Base-by-base conservation (phyloP, 2,797 vertebrate genomes). In the Poecilia wingei region DNA sequence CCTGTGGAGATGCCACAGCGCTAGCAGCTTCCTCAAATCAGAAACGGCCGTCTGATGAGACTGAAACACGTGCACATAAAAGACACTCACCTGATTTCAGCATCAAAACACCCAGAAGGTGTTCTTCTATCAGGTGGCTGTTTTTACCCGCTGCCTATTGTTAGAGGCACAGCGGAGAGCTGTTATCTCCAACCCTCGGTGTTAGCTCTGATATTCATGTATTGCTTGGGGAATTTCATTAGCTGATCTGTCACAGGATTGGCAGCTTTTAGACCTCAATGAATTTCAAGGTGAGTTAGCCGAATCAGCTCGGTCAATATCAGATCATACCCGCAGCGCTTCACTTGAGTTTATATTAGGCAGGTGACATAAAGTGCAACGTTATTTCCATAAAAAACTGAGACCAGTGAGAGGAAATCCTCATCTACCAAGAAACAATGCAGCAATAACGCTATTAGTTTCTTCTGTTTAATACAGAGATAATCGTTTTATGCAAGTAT, bases 31-130 rank as follows among this genome's bases (percentile, higher is more conserved):
- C 85, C 81, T 87, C 82, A 47, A 91, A 86, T 87, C 91, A 88
- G 77, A 82, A 87, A 88, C 84, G 83, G 79, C 57, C 72, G 80
- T 86, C 70, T 87, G 91, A 91, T 88, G 89, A 91, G 87, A 81
- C 75, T 70, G 83, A 82, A 85, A 87, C 83, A 81, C 64, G 51
- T 82, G 76, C 66, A 59, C 53, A 79, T 51, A 74, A 64, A 78
- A 87, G 72, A 78, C 76, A 86, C 77, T 85, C 82, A 80, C 59
- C 66, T 70, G 82, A 81, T 70, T 39, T 78, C 73, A 72, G 69
- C 76, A 86, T 77, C 14, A 78, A 85, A 86, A 87, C 82, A 81
- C 82, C 77, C 81, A 74, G 78, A 85, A 80, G 89, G 64, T 77
- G 74, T 75, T 71, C 72, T 61, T 90, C 79, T 64, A 82, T 76